Base-by-base conservation (phyloP, 2,797 vertebrate genomes). In the Lagocephalus sceleratus region DNA sequence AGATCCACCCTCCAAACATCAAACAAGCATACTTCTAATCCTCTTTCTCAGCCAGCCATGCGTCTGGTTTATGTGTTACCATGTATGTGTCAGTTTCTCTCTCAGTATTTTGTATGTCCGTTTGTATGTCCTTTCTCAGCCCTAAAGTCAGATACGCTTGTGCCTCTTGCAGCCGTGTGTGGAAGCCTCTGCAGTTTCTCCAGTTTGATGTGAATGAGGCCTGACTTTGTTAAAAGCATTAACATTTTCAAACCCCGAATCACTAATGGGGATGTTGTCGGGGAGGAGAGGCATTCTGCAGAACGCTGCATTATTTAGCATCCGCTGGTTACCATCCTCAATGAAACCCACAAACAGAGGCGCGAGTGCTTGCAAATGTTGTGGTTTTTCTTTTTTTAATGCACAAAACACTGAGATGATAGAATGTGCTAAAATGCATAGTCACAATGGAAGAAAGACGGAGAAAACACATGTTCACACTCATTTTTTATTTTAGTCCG, bases 291-390 rank as follows among this genome's bases (percentile, higher is more conserved):
- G 73, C 79, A 73, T 76, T 87, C 73, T 47, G 75, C 62, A 76
- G 64, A 60, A 20, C 32, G n/a, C 76, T 89, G 85, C 86, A 88
- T 87, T 81, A 88, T 89, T 88, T 83, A 88, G 73, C 71, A 75
- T 72, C 68, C 38, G 64, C 70, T 73, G 62, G 71, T 79, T 76
- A 66, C 71, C 73, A 60, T 78, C 79, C 75, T 80, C 79, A 73
- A 66, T 74, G 71, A 64, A 66, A 47, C 51, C 40, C 40, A 21
- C 53, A 56, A 47, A 40, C 52, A 62, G 35, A 38, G 25, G 20
- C 54, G 29, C 50, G 39, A 44, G 63, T 41, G 49, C 41, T 38
- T 26, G 29, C 55, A 50, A 54, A 59, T 66, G 51, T 63, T 67
- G 51, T 59, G 47, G 47, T 58, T 21, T 9, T 41, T 32, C 16